These are phyloP conservation scores for Ichneumoninae sp. DNA, from an alignment of 2,888 invertebrate species.

Conservation along the genomic window DNA sequence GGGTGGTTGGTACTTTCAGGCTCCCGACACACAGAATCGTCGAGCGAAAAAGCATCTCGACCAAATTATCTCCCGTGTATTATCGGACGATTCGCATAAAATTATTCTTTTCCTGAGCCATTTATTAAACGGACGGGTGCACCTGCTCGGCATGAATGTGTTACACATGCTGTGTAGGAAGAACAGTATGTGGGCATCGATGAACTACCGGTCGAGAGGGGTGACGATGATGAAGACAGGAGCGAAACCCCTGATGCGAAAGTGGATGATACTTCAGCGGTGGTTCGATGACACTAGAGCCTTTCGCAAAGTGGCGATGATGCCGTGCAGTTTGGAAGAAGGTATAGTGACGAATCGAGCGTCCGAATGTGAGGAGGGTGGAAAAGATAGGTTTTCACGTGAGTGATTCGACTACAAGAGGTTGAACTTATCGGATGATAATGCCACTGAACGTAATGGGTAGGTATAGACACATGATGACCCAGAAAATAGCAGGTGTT, in stretches of 20 bases:
- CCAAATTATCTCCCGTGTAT: constrained; percentile 56
- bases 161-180: constrained; percentile 11
- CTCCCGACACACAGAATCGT: constrained; percentile 55
- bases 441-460: neutral
- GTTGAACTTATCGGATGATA: constrained; percentile 43
- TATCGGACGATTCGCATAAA: constrained; percentile 54
- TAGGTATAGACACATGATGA: neutral
- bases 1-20: constrained; percentile 39
- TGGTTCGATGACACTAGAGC: constrained; percentile 50
- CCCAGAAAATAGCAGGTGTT: constrained; percentile 17
- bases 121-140: constrained; percentile 35
- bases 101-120: constrained; percentile 53
- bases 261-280: constrained; percentile 42
- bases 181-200: constrained; percentile 34
- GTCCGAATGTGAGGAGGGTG: constrained; percentile 13
- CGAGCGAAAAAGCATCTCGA: constrained; percentile 38
- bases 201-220: constrained; percentile 47
- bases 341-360: constrained; percentile 3
- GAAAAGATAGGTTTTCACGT: neutral
- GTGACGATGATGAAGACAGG: constrained; percentile 31
- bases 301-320: constrained; percentile 48
- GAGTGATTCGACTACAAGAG: constrained; percentile 23
- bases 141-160: constrained; percentile 59
- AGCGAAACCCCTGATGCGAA: constrained; percentile 39
- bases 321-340: constrained; percentile 33